Base-by-base conservation (phyloP, 2,797 vertebrate species). In the Distichodus sexfasciatus region DNA sequence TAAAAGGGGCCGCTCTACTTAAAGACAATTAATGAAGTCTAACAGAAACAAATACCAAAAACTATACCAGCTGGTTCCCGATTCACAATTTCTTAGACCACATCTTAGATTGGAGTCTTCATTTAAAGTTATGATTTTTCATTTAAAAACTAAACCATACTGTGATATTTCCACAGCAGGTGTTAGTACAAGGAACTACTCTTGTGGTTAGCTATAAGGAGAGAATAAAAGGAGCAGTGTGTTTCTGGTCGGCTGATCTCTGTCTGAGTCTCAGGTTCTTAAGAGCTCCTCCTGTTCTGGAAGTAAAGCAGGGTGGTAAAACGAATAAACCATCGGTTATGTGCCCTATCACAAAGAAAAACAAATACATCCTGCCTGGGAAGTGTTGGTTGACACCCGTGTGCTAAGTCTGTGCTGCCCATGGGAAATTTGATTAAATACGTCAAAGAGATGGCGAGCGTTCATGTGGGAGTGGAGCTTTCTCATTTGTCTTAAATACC, bases 401-500 rank as follows among this genome's bases (percentile, higher is more conserved):
- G 71, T 75, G 76, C 81, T 86, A 83, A 81, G 77, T 77, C 80
- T 77, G 72, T 81, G 82, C 85, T 84, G 81, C 83, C 83, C 86
- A 53, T 61, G 86, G 85, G 84, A 89, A 89, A 90, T 90, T 82
- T 87, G 83, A 88, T 89, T 87, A 88, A 82, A 83, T 79, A 66
- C 47, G 68, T 82, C 85, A 82, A 84, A 78, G 75, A 87, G 80
- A 79, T 69, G 61, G 40, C 12, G 54, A 72, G 62, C 48, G 8
- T 50, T 76, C 61, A 50, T 74, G 67, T 76, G 75, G 59, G 58
- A 76, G 65, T 73, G 63, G 51, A 65, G 64, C 66, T 21, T 65
- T 79, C 74, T 89, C 90, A 89, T 90, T 78, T 66, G 75, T 89
- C 85, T 87, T 84, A 90, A 88, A 88, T 90, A 86, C 89, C 83